Percentiles rank a stretch among this genome's conserved stretches.
Conservation (phyloP, 2,113 vertebrate genomes). For the Lathamus discolor region DNA sequence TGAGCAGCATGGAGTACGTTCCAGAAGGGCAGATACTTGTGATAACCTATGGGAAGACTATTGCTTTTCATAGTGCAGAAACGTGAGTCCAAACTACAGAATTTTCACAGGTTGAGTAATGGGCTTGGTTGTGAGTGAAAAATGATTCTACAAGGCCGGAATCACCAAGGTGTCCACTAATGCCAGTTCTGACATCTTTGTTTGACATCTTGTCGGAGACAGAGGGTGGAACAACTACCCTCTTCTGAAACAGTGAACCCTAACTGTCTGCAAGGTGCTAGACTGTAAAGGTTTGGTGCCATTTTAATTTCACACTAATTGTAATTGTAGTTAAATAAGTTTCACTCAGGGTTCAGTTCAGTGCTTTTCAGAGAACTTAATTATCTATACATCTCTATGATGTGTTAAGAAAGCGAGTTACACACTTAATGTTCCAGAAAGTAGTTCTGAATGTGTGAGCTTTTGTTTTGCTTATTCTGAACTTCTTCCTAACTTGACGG, state of each 20-base stretch:
- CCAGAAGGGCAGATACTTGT: conserved; percentile 92
- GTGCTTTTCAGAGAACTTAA: neutral
- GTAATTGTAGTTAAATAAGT: neutral
- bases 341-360: neutral
- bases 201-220: neutral
- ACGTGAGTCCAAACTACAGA: conserved; percentile 75
- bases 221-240: neutral
- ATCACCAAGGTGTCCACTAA: neutral
- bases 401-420: neutral
- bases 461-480: neutral
- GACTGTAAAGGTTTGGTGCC: neutral
- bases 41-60: conserved; percentile 92
- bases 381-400: neutral
- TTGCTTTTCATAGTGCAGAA: conserved; percentile 93
- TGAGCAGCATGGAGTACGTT: conserved; percentile 97
- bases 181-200: too few species aligned
- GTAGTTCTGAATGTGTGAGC: neutral
- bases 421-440: neutral
- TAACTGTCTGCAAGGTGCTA: neutral
- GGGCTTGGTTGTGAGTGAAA: neutral
- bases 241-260: neutral
- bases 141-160: neutral
- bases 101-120: neutral
- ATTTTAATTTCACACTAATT: neutral
- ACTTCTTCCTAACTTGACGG: neutral